Base-by-base conservation (phyloP, 2,888 invertebrate species). In the Apeira syringaria region DNA sequence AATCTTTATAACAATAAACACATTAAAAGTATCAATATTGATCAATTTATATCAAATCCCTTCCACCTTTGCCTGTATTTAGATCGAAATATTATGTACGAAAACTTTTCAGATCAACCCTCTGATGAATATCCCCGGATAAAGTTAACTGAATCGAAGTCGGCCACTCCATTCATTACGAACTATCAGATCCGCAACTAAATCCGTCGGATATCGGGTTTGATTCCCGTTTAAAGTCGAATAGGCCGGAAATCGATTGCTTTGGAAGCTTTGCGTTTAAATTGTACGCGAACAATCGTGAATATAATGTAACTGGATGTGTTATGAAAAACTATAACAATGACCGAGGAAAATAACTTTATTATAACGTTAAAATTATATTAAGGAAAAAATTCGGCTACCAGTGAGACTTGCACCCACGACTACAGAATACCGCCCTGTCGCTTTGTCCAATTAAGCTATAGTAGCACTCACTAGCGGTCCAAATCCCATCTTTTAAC, bases 231-330 rank as follows among this genome's bases (percentile, higher is more conserved):
- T 88, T 82, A 80, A 85, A 87, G 86, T 85, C 86, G 86, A 87
- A 87, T 85, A 87, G 87, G 82, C 87, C 86, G 88, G 88, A 88
- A 88, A 88, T 88, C 84, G 87, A 87, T 88, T 82, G 88, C 86
- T 86, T 86, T 85, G 71, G 81, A 78, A 80, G 84, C 84, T 87
- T 85, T 88, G 86, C 88, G 84, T 76, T 76, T 66, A 73, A 80
- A 86, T 86, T 84, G 84, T 82, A 68, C 73, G 68, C 68, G 68
- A 69, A 65, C 52, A 48, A 42, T 18, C 61, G 24, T 12, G 39
- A 64, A 60, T 58, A 50, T 56, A 51, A 42, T 41, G 24, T 17
- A 31, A 50, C 64, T 74, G 61, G 74, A 76, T 61, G 59, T 50
- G 69, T 8, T 13, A 9, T 1, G 9, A 18, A 20, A 6, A 15